Conservation (phyloP, 2,888 invertebrate species). For the Lamellibrachia satsuma region DNA sequence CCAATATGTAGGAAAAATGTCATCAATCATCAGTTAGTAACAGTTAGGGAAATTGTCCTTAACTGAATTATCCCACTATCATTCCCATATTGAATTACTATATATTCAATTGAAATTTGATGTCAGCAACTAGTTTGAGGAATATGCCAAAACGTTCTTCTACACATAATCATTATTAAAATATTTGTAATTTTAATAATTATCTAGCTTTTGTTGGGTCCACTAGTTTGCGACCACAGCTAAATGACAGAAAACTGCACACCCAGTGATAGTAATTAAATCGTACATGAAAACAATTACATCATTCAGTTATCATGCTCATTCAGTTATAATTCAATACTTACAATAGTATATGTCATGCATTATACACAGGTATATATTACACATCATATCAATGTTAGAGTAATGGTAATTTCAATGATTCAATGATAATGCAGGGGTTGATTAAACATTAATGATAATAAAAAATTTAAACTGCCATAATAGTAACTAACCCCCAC, state of each 20-base stretch:
- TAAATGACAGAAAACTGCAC: too few species aligned
- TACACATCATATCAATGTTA: too few species aligned
- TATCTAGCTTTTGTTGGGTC: too few species aligned
- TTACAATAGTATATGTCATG: too few species aligned
- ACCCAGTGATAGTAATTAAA: too few species aligned
- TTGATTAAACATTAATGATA: background rate
- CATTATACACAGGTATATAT: too few species aligned
- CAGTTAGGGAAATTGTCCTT: background rate
- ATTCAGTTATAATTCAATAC: too few species aligned
- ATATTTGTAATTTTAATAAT: too few species aligned
- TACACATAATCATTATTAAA: background rate
- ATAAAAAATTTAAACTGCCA: background rate
- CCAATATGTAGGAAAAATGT: background rate
- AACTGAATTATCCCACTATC: background rate
- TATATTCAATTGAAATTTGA: background rate
- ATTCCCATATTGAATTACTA: background rate
- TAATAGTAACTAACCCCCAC: background rate
- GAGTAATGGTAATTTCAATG: background rate
- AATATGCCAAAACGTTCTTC: background rate
- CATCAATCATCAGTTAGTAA: background rate
- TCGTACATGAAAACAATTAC: too few species aligned
- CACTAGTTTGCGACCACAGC: too few species aligned
- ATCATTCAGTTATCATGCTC: too few species aligned
- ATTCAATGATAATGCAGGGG: background rate
- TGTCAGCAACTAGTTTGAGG: background rate